Percentiles rank a stretch among this genome's conserved stretches.
Evolutionary conservation across 2,797 vertebrate genomes (phyloP).

Genomic region (Oophaga sylvatica): DNA sequence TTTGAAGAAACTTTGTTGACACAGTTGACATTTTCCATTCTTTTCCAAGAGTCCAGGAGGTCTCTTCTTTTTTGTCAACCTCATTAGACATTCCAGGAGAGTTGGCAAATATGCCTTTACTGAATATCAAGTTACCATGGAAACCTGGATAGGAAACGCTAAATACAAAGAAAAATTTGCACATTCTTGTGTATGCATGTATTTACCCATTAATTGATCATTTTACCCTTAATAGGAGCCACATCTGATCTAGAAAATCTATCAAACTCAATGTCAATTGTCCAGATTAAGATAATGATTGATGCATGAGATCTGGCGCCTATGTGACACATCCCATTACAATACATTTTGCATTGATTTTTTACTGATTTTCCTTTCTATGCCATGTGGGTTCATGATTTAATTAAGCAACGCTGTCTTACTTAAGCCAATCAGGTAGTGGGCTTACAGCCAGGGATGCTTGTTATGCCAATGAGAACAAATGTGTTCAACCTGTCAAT

Average conservation of each 20-base stretch:
- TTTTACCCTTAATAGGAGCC: not conserved
- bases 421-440: slow-evolving; percentile 15
- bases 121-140: not conserved
- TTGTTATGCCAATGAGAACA: slow-evolving; percentile 7
- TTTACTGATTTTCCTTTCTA: not conserved
- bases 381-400: not conserved
- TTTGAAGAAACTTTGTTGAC: too few relatives aligned
- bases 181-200: not conserved
- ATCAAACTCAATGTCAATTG: not conserved
- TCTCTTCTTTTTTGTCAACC: too few relatives aligned
- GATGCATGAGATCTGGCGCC: not conserved
- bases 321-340: not conserved
- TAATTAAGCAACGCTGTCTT: not conserved
- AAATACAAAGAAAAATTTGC: not conserved
- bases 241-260: not conserved
- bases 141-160: not conserved
- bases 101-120: not conserved
- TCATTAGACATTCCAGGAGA: too few relatives aligned
- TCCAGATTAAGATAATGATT: not conserved
- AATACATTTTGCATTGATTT: not conserved
- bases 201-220: not conserved
- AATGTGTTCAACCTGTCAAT: slow-evolving; percentile 10
- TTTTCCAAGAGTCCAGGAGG: too few relatives aligned
- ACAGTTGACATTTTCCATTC: too few relatives aligned
- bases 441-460: slow-evolving; percentile 21